Conservation (phyloP, 2,888 invertebrate species). For the Tenodera sinensis region DNA sequence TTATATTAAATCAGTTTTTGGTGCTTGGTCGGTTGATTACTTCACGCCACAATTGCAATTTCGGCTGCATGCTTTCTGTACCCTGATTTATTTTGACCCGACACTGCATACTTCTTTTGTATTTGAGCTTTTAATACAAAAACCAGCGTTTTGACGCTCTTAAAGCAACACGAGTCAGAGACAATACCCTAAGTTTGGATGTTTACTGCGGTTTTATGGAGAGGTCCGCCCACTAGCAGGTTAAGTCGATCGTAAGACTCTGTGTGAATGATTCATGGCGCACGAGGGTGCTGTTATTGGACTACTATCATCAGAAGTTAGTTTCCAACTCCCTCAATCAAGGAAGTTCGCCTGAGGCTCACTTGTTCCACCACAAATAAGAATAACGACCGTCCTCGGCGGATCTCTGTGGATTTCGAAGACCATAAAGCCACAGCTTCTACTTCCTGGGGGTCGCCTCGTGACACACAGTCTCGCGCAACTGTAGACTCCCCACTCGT, state of each 20-base stretch:
- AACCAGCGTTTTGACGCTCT: no score
- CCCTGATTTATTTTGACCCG: no score
- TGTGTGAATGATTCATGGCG: conserved; percentile 20
- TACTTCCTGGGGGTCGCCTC: not conserved
- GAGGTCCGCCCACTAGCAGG: not conserved
- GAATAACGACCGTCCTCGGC: not conserved
- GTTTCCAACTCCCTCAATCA: conserved; percentile 18
- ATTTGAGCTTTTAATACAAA: no score
- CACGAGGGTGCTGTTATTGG: conserved; percentile 35
- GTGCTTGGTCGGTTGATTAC: no score
- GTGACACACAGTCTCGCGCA: not conserved
- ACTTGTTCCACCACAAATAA: not conserved
- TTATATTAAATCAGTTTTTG: no score
- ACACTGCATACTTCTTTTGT: no score
- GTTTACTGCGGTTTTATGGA: not conserved
- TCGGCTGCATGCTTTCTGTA: no score
- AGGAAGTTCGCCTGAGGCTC: not conserved
- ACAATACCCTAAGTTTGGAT: not conserved
- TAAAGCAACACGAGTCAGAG: no score
- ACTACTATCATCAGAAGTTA: conserved; percentile 28
- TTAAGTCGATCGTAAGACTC: not conserved
- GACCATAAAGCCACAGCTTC: not conserved
- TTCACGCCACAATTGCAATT: no score
- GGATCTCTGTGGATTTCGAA: not conserved
- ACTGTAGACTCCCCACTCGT: not conserved